A percentile compares a stretch with the other conserved stretches of the same genome.
Evolutionary conservation across 2,888 invertebrate species (phyloP).

Genomic region (Conops quadrifasciatus): DNA sequence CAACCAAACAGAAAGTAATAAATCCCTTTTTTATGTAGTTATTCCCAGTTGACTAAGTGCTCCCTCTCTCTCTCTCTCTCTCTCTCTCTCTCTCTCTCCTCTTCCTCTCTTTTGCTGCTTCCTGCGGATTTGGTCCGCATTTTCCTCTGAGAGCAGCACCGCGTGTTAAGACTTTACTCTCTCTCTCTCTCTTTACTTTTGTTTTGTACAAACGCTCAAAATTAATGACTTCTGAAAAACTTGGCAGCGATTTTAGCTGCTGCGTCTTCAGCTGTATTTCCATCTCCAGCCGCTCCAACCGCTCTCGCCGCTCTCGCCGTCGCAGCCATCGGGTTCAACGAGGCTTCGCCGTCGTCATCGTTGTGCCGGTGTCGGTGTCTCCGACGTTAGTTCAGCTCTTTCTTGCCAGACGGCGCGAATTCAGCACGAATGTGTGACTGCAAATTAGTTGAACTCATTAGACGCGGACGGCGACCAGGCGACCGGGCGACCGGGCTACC

Average conservation of each 20-base stretch:
- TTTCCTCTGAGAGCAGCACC: too few species aligned
- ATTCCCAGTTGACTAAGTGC: not conserved
- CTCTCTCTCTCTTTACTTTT: not conserved
- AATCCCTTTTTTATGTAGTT: slow-evolving; percentile 11
- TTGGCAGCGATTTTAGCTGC: slow-evolving; percentile 15
- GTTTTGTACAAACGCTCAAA: too few species aligned
- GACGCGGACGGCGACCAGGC: slow-evolving; percentile 40
- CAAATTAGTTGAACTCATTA: slow-evolving; percentile 50
- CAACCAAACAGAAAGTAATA: not conserved
- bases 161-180: too few species aligned
- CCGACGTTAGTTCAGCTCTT: too few species aligned
- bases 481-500: too few species aligned
- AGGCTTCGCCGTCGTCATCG: not conserved
- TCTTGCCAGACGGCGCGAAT: too few species aligned
- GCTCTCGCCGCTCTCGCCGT: too few species aligned
- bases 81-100: too few species aligned
- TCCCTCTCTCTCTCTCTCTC: not conserved
- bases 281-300: not conserved
- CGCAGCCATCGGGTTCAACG: too few species aligned
- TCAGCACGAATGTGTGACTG: slow-evolving; percentile 8
- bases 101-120: not conserved
- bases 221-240: not conserved
- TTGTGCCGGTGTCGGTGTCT: too few species aligned
- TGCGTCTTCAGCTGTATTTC: not conserved
- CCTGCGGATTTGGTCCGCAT: too few species aligned